Evolutionary conservation across 2,113 vertebrate species (phyloP).

Genomic region (Glaucomys volans): DNA sequence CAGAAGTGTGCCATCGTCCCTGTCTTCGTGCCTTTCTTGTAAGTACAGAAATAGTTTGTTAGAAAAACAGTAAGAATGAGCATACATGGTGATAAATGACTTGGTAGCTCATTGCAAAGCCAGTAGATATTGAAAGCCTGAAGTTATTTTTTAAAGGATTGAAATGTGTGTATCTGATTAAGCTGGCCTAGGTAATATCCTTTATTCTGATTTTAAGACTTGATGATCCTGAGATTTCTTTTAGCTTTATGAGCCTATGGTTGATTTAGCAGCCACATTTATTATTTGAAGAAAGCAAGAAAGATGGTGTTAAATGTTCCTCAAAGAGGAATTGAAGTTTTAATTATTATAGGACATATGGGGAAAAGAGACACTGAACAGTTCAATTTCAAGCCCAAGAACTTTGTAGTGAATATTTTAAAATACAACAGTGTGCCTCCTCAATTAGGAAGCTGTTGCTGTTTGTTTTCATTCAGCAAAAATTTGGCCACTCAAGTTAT

Average conservation of each 20-base stretch:
- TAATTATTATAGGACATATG: conserved; percentile 72
- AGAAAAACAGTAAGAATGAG: background rate
- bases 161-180: conserved; percentile 38
- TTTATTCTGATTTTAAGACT: conserved; percentile 60
- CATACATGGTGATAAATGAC: background rate
- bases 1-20: no score
- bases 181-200: conserved; percentile 50
- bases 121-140: background rate
- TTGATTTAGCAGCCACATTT: conserved; percentile 65
- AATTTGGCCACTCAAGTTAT: background rate
- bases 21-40: background rate
- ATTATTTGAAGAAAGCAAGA: conserved; percentile 69
- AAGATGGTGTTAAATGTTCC: conserved; percentile 69
- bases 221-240: conserved; percentile 63
- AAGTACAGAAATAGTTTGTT: background rate
- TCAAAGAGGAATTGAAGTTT: conserved; percentile 71
- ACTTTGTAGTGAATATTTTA: conserved; percentile 36
- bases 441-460: background rate
- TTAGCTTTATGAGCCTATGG: conserved; percentile 63
- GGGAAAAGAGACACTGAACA: conserved; percentile 32
- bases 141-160: conserved; percentile 62
- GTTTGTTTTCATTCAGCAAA: background rate
- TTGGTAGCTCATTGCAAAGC: background rate
- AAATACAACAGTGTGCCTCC: background rate
- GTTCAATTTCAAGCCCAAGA: conserved; percentile 19